Evolutionary conservation across 2,113 vertebrate genomes (phyloP).

Genomic region (Thunnus maccoyii): DNA sequence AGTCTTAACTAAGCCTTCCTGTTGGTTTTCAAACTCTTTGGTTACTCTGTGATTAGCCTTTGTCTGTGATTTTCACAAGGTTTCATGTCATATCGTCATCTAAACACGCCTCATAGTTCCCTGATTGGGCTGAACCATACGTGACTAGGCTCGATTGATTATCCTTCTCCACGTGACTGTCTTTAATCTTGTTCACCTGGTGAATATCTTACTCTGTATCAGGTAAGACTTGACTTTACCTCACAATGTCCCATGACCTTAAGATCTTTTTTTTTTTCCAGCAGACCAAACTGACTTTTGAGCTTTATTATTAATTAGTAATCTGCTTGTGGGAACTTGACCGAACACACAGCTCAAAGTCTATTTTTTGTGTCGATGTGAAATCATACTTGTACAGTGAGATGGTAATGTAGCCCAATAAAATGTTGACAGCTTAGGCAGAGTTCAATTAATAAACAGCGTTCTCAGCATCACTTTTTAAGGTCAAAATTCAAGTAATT

Average conservation of each 20-base stretch:
- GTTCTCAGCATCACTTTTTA: too few relatives aligned
- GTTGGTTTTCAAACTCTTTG: too few relatives aligned
- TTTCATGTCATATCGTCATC: background rate
- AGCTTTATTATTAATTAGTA: conserved; percentile 13
- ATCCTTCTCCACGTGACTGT: too few relatives aligned
- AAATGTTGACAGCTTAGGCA: background rate
- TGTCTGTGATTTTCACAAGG: too few relatives aligned
- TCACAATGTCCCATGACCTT: background rate
- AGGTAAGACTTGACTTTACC: background rate
- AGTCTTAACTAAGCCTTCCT: too few relatives aligned
- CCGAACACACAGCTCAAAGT: background rate
- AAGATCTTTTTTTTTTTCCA: background rate
- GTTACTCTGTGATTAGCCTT: too few relatives aligned
- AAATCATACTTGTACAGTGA: background rate
- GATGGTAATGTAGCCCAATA: background rate
- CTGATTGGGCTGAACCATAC: too few relatives aligned
- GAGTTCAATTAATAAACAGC: too few relatives aligned
- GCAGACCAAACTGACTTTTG: conserved; percentile 23
- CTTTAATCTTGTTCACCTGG: background rate
- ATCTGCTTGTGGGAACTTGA: conserved; percentile 8
- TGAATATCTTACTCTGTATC: background rate
- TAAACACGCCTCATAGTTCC: background rate
- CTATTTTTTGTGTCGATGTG: background rate
- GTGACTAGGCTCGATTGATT: too few relatives aligned
- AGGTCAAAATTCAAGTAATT: too few relatives aligned